Evolutionary conservation across 2,888 invertebrate species (phyloP), one percentile per base, ranked within the genome.

Genomic region (Apodemia hepburni): DNA sequence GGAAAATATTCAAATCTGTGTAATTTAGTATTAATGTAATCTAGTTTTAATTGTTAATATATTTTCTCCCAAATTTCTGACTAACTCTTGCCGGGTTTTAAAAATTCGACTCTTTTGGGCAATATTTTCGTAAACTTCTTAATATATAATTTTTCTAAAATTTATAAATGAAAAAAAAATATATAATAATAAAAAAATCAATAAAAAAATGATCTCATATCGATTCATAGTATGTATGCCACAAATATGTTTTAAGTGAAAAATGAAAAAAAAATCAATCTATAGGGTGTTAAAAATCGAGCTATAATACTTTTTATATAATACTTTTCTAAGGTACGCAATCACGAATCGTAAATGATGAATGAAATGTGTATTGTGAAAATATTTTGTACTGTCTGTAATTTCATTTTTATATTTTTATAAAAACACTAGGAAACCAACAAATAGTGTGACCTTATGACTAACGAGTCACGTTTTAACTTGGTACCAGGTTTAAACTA

Each of bases 41-140:
- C 62, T 18, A 63, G 62, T 15, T 42, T 60, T 60, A 61, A 62
- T 65, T 63, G 58, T 64, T 68, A 65, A 65, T 68, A 63, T 62
- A 58, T 60, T 65, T 64, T 61, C 62, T 60, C 59, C 64, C 45
- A 64, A 51, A 38, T 62, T 59, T 62, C 60, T 70, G 72, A 74
- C 72, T 73, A 74, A 73, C 72, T 70, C 72, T 58, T 63, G 65
- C 61, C 59, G 59, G 67, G 63, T 66, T 68, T 65, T 67, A 63
- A 67, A 68, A 67, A 60, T 63, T 63, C 70, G 78, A 81, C 81
- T 79, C 69, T 68, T 72, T 61, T 61, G 35, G 35, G 58, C 35
- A 58, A 60, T 60, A 59, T 60, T 63, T 60, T 60, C 57, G 42
- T 49, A 9, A 60, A 63, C 60, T 51, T 22, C 4, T 65, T 58